Conservation (phyloP, 2,888 invertebrate genomes). For the Neelides folsomi region DNA sequence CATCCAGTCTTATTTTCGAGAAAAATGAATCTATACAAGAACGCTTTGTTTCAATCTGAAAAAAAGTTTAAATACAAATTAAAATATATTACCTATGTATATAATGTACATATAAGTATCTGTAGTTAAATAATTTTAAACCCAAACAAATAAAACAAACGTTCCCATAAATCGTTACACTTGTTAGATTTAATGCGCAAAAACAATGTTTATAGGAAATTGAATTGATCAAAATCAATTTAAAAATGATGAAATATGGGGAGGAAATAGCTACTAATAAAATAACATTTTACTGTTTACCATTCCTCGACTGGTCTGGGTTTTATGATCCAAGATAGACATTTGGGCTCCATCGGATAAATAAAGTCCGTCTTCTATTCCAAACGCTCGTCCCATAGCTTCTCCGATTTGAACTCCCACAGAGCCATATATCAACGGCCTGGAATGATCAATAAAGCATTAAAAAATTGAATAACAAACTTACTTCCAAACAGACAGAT, state of each 20-base stretch:
- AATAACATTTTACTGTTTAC: conserved; percentile 7
- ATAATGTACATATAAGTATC: no score
- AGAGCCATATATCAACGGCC: conserved; percentile 41
- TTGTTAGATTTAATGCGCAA: no score
- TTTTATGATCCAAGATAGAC: conserved; percentile 36
- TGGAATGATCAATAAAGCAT: conserved; percentile 32
- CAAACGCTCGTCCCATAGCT: conserved; percentile 40
- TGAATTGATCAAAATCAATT: no score
- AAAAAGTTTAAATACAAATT: neutral
- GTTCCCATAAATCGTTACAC: no score
- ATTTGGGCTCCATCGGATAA: conserved; percentile 39
- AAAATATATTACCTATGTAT: no score
- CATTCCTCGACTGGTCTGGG: conserved; percentile 17
- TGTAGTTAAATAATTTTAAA: no score
- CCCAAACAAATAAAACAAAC: no score
- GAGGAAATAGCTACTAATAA: no score
- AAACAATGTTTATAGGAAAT: no score
- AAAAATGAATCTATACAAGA: conserved; percentile 28
- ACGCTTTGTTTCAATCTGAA: conserved; percentile 23
- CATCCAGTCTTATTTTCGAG: conserved; percentile 26
- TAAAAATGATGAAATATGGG: no score
- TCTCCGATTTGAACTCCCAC: conserved; percentile 38
- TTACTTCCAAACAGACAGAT: no score
- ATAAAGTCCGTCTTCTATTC: conserved; percentile 39
- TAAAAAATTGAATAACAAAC: neutral